These are phyloP conservation scores for Cephonodes hylas DNA, from an alignment of 2,888 invertebrate genomes.

Conservation along the genomic window DNA sequence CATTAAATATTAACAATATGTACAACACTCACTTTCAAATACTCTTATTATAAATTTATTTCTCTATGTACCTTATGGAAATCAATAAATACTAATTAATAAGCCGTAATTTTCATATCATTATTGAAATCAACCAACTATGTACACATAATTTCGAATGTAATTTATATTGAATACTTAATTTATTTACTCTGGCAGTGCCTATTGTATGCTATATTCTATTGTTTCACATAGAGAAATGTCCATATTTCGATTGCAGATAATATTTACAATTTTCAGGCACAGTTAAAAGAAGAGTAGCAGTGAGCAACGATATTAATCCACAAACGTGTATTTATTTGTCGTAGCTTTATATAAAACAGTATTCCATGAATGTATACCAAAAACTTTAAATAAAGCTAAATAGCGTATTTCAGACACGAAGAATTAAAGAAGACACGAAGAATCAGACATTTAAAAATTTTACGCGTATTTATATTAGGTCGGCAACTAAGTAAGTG, in stretches of 20 bases:
- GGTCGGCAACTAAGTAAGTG: too few species aligned
- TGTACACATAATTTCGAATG: neutral
- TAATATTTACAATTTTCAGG: neutral
- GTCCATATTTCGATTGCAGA: neutral
- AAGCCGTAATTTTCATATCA: neutral
- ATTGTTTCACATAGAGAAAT: constrained; percentile 1
- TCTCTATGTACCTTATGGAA: neutral
- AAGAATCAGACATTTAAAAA: too few species aligned
- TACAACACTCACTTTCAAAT: constrained; percentile 41
- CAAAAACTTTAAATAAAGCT: too few species aligned
- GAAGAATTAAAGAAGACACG: too few species aligned
- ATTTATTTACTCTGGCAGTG: constrained; percentile 51
- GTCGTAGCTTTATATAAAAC: constrained; percentile 4
- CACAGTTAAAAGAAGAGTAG: neutral
- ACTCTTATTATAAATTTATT: constrained; percentile 12
- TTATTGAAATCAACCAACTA: neutral
- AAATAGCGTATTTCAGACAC: too few species aligned
- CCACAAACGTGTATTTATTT: neutral
- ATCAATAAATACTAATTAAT: constrained; percentile 9
- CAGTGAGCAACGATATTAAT: neutral
- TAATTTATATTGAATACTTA: constrained; percentile 15
- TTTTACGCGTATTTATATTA: too few species aligned
- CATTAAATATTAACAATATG: constrained; percentile 44
- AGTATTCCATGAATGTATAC: neutral
- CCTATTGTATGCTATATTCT: constrained; percentile 29